Evolutionary conservation across 2,797 vertebrate genomes (phyloP).

Genomic region (Hozukius guyotensis): DNA sequence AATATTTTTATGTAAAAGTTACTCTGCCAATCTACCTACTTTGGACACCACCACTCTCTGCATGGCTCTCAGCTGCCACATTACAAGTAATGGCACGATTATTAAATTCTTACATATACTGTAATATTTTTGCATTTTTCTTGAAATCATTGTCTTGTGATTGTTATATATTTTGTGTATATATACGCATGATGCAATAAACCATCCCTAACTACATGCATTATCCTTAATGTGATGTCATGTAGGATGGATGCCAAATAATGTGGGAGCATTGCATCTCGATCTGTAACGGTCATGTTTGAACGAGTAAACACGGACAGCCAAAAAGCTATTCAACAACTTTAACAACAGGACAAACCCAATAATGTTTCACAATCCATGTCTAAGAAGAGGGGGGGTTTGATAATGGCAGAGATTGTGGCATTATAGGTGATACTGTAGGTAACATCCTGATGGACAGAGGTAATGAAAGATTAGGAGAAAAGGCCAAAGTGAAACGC

Average conservation of each 20-base stretch:
- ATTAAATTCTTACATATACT: not conserved
- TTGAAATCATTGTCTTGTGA: not conserved
- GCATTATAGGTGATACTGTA: not conserved
- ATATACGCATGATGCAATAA: not conserved
- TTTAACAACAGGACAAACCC: not conserved
- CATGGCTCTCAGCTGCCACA: not conserved
- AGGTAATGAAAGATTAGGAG: conserved; percentile 32
- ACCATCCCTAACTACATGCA: not conserved
- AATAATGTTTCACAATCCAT: too few species aligned
- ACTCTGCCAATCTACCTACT: not conserved
- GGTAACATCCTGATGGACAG: conserved; percentile 15
- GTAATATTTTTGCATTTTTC: not conserved
- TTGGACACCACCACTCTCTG: not conserved
- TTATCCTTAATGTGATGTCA: not conserved
- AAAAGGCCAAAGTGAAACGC: conserved; percentile 45
- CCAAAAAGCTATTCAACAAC: not conserved
- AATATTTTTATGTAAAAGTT: not conserved
- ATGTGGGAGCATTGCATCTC: not conserved
- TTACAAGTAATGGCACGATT: not conserved
- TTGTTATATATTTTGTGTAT: not conserved
- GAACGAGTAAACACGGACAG: not conserved
- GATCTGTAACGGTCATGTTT: not conserved
- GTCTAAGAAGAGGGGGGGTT: too few species aligned
- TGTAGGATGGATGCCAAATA: not conserved
- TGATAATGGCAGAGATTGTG: conserved; percentile 2